These are phyloP conservation scores for Papilio polytes DNA, from an alignment of 1,140 invertebrate genomes.

Conservation along the genomic window DNA sequence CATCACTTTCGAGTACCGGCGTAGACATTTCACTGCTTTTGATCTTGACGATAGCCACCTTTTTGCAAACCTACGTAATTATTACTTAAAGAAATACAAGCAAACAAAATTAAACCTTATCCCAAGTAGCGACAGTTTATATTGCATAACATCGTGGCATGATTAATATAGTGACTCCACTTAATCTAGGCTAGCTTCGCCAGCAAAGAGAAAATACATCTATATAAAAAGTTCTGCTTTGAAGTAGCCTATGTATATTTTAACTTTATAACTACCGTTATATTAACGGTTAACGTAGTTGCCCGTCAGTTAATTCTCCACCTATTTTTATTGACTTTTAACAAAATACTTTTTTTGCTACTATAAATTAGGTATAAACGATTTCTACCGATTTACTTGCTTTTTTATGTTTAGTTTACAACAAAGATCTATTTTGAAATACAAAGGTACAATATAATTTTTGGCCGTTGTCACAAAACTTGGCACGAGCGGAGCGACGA, in stretches of 20 bases:
- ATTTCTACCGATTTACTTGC: too few species aligned
- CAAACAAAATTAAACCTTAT: background rate
- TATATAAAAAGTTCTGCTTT: conserved; percentile 16
- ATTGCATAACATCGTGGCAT: background rate
- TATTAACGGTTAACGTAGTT: background rate
- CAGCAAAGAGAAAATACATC: conserved; percentile 13
- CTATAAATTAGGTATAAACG: background rate
- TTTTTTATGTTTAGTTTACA: background rate
- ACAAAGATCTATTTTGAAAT: too few species aligned
- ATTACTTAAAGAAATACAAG: background rate
- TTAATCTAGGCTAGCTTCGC: conserved; percentile 14
- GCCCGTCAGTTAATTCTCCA: background rate
- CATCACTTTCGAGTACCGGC: conserved; percentile 1
- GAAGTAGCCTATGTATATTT: conserved; percentile 15
- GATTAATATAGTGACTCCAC: conserved; percentile 12
- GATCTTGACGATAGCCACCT: conserved; percentile 15
- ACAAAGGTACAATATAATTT: too few species aligned
- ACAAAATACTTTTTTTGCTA: background rate
- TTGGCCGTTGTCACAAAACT: too few species aligned
- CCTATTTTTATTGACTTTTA: background rate
- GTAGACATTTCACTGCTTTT: conserved; percentile 3
- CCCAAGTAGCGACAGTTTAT: background rate
- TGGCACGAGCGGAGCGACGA: too few species aligned
- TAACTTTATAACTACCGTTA: conserved; percentile 3
- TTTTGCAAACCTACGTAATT: conserved; percentile 21